Conservation (phyloP, 2,888 invertebrate genomes). For the Platycnemis pennipes region DNA sequence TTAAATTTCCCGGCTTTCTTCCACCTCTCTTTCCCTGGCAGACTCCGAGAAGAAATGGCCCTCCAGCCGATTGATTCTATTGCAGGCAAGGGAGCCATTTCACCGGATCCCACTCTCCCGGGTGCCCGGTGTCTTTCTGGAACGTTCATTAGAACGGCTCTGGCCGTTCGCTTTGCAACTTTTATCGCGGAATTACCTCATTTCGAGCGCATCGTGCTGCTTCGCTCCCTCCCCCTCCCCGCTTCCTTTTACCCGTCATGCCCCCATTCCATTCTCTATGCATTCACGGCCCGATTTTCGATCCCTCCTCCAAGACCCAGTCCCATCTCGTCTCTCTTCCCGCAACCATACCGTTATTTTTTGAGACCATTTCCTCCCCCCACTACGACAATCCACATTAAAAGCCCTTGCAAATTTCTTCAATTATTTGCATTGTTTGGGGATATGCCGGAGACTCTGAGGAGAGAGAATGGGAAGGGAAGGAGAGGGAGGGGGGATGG, state of each 20-base stretch:
- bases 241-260: background rate
- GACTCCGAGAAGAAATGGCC: background rate
- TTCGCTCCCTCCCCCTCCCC: background rate
- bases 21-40: background rate
- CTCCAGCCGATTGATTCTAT: background rate
- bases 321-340: too few species aligned
- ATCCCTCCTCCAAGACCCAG: background rate
- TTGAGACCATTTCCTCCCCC: too few species aligned
- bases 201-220: background rate
- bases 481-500: too few species aligned
- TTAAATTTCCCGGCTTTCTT: background rate
- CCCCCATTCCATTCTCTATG: too few species aligned
- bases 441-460: too few species aligned
- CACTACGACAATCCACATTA: too few species aligned
- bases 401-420: too few species aligned
- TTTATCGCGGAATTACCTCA: background rate
- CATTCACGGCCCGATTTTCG: background rate
- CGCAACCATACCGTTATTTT: too few species aligned
- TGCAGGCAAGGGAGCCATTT: background rate
- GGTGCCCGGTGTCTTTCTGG: background rate
- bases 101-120: background rate
- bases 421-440: too few species aligned
- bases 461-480: too few species aligned
- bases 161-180: slow-evolving; percentile 1
- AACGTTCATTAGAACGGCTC: background rate